Evolutionary conservation across 1,140 invertebrate genomes (phyloP).

Genomic region (Euglossa dilemma): DNA sequence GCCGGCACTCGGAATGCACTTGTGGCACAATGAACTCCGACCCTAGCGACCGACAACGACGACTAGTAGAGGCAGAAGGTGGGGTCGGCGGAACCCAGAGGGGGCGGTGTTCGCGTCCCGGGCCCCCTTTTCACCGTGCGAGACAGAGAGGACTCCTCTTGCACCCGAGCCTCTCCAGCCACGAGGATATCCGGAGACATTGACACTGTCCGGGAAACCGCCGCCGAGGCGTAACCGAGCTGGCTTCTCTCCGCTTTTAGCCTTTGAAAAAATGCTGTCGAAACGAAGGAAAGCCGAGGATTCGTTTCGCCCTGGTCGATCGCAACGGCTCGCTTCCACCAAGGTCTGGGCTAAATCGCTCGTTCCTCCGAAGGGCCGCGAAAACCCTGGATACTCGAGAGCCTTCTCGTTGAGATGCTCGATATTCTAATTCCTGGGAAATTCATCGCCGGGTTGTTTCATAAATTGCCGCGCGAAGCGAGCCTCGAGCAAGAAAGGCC

Average conservation of each 20-base stretch:
- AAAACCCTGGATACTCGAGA: not conserved
- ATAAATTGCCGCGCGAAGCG: not conserved
- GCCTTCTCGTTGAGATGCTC: no score
- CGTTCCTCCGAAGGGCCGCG: not conserved
- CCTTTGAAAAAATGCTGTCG: not conserved
- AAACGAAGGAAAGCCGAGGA: not conserved
- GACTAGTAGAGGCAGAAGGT: slow-evolving; percentile 46
- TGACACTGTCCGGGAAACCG: slow-evolving; percentile 44
- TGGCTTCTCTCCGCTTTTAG: not conserved
- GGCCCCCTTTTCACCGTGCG: slow-evolving; percentile 6
- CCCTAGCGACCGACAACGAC: slow-evolving; percentile 59
- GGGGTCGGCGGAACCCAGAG: slow-evolving; percentile 35
- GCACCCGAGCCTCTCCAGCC: slow-evolving; percentile 31
- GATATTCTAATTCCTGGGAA: no score
- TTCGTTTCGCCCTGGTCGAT: not conserved
- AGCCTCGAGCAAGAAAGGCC: not conserved
- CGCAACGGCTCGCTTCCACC: not conserved
- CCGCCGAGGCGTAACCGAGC: slow-evolving; percentile 20
- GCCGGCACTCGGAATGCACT: slow-evolving; percentile 72
- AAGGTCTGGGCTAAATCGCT: slow-evolving; percentile 7
- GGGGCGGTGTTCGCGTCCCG: slow-evolving; percentile 14
- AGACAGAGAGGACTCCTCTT: slow-evolving; percentile 34
- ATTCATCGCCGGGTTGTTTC: no score
- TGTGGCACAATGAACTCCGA: slow-evolving; percentile 79
- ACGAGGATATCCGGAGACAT: slow-evolving; percentile 63